Conservation (phyloP, 2,797 vertebrate genomes). For the Sebastes steindachneri region DNA sequence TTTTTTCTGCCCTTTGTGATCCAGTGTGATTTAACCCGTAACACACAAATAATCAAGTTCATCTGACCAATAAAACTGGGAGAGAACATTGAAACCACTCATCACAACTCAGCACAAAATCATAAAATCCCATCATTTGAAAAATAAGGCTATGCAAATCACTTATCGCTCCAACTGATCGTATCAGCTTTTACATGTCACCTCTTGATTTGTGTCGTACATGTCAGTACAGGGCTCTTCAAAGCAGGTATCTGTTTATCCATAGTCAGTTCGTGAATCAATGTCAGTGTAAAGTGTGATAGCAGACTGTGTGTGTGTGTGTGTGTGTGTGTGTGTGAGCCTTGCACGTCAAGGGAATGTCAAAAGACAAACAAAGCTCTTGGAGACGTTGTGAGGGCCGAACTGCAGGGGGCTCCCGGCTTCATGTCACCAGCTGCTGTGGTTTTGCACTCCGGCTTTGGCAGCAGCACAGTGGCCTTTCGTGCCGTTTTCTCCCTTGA, state of each 20-base stretch:
- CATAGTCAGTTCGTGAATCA: slow-evolving; percentile 2
- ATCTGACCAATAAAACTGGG: slow-evolving; percentile 79
- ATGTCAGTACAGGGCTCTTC: background rate
- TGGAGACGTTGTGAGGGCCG: background rate
- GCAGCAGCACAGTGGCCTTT: slow-evolving; percentile 86
- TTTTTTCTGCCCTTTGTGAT: slow-evolving; percentile 7
- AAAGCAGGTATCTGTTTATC: slow-evolving; percentile 5
- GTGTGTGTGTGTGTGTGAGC: background rate
- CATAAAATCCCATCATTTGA: slow-evolving; percentile 33
- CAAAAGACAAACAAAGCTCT: slow-evolving; percentile 13
- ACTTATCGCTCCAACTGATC: slow-evolving; percentile 3
- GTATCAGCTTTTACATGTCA: slow-evolving; percentile 12
- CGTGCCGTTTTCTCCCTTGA: slow-evolving; percentile 88
- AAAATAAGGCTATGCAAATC: slow-evolving; percentile 40
- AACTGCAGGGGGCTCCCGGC: slow-evolving; percentile 35
- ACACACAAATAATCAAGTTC: slow-evolving; percentile 68
- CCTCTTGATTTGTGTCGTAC: background rate
- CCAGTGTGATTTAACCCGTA: slow-evolving; percentile 42
- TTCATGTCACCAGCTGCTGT: slow-evolving; percentile 72
- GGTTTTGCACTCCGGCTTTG: slow-evolving; percentile 80
- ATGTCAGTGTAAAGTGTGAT: slow-evolving; percentile 8
- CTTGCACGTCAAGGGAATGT: slow-evolving; percentile 21
- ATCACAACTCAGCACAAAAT: slow-evolving; percentile 21
- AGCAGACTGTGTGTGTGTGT: background rate
- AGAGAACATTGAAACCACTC: slow-evolving; percentile 61